These are phyloP conservation scores for Parapristionchus giblindavisi DNA, from an alignment of 2,888 invertebrate genomes.

Conservation along the genomic window DNA sequence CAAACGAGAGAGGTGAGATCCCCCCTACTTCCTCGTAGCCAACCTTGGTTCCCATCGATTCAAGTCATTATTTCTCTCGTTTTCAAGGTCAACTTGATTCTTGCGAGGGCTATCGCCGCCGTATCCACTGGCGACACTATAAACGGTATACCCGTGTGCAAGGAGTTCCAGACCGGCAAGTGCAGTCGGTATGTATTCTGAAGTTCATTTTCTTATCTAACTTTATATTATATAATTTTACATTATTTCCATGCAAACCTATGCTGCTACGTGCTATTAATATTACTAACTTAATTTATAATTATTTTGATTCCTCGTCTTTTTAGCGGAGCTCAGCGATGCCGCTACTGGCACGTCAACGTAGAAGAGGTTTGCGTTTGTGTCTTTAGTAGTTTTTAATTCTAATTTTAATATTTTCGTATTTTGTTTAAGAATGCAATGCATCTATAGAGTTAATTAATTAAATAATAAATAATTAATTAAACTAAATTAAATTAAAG, in stretches of 20 bases:
- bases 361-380: slow-evolving; percentile 46
- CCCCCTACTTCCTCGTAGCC: background rate
- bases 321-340: slow-evolving; percentile 56
- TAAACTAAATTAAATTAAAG: slow-evolving; percentile 8
- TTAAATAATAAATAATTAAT: background rate
- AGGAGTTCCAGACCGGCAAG: slow-evolving; percentile 67
- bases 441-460: too few species aligned
- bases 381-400: background rate
- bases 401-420: slow-evolving; percentile 41
- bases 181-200: slow-evolving; percentile 53
- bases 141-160: slow-evolving; percentile 69
- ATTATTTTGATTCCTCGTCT: background rate
- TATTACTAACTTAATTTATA: background rate
- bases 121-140: slow-evolving; percentile 67
- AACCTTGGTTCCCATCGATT: background rate
- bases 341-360: slow-evolving; percentile 69
- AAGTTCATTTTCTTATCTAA: background rate
- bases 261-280: too few species aligned
- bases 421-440: too few species aligned
- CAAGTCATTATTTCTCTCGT: background rate
- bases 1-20: slow-evolving; percentile 79
- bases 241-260: too few species aligned
- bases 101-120: slow-evolving; percentile 72
- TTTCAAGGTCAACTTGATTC: slow-evolving; percentile 59
- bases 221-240: background rate